phyloP scores from a whole-genome alignment of 2,797 vertebrate genomes.

The Acrocephalus scirpaceus region DNA sequence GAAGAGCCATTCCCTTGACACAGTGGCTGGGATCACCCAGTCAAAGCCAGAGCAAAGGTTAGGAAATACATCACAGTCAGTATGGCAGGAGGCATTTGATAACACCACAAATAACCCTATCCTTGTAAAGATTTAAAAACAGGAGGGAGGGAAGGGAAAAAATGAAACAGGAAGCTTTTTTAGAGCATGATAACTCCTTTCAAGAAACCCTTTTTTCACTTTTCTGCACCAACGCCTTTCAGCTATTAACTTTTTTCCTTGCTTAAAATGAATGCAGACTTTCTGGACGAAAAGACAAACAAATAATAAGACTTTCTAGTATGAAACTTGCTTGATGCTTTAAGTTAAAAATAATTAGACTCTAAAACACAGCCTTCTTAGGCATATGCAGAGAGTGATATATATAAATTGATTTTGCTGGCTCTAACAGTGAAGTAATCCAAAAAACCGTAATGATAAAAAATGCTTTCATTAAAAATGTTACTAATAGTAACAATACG shows the following conservation, averaged over 20 bases:
- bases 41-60: conserved; percentile 59
- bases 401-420: not conserved
- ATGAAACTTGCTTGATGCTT: not conserved
- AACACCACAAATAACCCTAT: conserved; percentile 57
- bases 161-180: conserved; percentile 29
- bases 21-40: conserved; percentile 49
- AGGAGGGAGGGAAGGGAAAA: not conserved
- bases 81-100: conserved; percentile 53
- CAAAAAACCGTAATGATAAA: not conserved
- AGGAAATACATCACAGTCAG: conserved; percentile 55
- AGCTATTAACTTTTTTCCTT: conserved; percentile 41
- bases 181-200: conserved; percentile 27
- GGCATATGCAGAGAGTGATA: not conserved
- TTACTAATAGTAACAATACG: not conserved
- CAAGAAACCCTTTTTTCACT: not conserved
- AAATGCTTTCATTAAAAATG: not conserved
- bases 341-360: not conserved
- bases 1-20: conserved; percentile 41
- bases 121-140: conserved; percentile 51
- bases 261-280: conserved; percentile 53
- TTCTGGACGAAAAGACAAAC: not conserved
- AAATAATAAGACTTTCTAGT: not conserved
- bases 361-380: not conserved
- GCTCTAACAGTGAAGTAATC: not conserved
- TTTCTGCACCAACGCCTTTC: conserved; percentile 28